Evolutionary conservation across 2,113 vertebrate species (phyloP), one percentile per base, ranked within the genome.

Genomic region (Callaeas wilsoni): DNA sequence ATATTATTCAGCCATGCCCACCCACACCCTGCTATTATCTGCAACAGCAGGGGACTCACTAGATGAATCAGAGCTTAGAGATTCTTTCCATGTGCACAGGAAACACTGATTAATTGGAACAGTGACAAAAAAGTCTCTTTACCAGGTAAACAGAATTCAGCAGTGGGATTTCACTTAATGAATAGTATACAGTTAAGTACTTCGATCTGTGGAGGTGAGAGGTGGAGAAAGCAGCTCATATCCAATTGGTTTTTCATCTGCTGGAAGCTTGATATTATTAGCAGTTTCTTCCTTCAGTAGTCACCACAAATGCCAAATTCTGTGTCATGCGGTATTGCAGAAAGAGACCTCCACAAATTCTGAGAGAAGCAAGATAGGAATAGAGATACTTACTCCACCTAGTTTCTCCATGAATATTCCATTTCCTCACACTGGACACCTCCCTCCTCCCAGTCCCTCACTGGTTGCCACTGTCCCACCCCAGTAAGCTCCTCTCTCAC

Each of bases 71-170:
- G 76, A 96, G 50, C 20, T 92, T 79, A 76, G 56, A 13, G 12
- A 79, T 90, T 87, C 77, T 94, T 96, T 76, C 96, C 74, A 32
- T 84, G 73, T 62, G 86, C 69, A 71, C 80, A 95, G 96, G 88
- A 94, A 96, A 76, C 65, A 79, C 83, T 33, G 2, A 96, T 93
- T 96, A 94, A 90, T 86, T 93, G 80, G 80, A 96, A 73, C 16
- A 47, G 60, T 78, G 86, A 84, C 85, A 74, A 76, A 92, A 85
- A 67, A 13, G 13, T 37, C 41, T 90, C 41, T 93, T 77, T 78
- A 73, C 53, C 88, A 87, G 80, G 92, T 96, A 95, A 95, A 97
- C 76, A 90, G 90, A 78, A 94, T 92, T 90, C 69, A 87, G 69
- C 53, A 65, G 37, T 81, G 50, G 73, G 77, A 75, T 93, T 94